Percentiles rank a stretch among this genome's conserved stretches.
phyloP scores from a whole-genome alignment of 2,797 vertebrate species.

The Mus spretus region DNA sequence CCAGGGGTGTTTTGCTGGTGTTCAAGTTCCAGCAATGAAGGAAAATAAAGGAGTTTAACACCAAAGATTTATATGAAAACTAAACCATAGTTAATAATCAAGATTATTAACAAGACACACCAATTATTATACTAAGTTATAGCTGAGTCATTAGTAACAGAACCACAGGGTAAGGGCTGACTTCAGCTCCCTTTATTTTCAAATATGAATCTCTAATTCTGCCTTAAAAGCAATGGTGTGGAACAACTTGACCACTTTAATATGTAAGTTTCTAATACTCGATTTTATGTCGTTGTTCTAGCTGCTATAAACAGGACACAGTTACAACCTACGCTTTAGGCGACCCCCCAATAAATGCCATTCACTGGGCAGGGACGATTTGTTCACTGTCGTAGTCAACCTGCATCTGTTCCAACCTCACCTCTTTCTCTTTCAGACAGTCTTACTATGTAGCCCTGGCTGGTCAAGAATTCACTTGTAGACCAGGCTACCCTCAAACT shows the following conservation, averaged over 20 bases:
- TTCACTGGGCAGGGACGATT: neutral
- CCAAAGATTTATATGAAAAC: neutral
- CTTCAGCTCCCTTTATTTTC: conserved; percentile 47
- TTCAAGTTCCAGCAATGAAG: neutral
- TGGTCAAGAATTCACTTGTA: neutral
- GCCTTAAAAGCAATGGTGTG: conserved; percentile 16
- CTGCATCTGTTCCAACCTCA: neutral
- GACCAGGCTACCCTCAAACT: neutral
- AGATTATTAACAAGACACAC: neutral
- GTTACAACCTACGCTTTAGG: neutral
- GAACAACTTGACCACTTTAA: conserved; percentile 31
- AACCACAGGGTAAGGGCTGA: neutral
- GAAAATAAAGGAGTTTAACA: neutral
- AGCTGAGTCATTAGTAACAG: neutral
- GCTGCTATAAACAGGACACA: neutral
- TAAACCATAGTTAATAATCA: neutral
- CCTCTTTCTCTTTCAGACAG: neutral
- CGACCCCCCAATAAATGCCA: neutral
- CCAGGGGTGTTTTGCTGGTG: neutral
- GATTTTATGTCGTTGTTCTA: conserved; percentile 33
- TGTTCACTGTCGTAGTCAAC: too few relatives aligned
- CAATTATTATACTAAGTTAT: neutral
- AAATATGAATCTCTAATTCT: conserved; percentile 52
- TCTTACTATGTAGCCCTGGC: neutral
- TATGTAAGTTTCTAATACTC: conserved; percentile 42